Conservation (phyloP, 2,113 vertebrate species). For the Hemiprocne comata region DNA sequence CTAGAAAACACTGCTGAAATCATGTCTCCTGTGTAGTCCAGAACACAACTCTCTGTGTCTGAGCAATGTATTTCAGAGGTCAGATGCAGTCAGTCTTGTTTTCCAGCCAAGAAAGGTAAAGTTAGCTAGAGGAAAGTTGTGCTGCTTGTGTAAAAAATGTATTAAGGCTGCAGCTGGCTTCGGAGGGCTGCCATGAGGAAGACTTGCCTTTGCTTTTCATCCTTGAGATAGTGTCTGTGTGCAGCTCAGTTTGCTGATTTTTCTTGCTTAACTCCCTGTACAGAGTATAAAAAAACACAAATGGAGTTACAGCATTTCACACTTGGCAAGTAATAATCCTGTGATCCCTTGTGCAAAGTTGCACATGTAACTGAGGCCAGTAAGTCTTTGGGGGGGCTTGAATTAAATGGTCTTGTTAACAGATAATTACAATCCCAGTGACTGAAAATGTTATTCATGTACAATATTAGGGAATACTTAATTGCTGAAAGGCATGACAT, state of each 20-base stretch:
- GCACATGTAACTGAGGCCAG: fast-evolving
- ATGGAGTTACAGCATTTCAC: neutral
- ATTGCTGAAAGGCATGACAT: neutral
- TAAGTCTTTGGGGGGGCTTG: neutral
- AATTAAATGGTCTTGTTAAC: neutral
- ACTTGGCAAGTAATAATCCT: neutral
- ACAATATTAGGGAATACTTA: neutral
- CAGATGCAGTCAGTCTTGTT: neutral
- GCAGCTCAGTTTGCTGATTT: neutral
- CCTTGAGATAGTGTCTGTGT: neutral
- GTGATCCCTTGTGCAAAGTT: neutral
- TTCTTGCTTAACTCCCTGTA: neutral
- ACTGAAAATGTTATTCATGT: neutral
- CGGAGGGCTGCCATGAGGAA: neutral
- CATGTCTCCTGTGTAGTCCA: fast-evolving
- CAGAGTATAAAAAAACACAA: neutral
- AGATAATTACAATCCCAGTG: neutral
- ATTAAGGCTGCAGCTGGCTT: neutral
- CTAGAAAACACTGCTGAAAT: neutral
- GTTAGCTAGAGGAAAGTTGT: neutral
- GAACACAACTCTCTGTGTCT: neutral
- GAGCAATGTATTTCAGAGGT: neutral
- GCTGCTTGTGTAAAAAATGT: neutral
- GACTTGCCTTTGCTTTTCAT: neutral
- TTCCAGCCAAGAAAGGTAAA: conserved; percentile 7